Conservation (phyloP, 2,797 vertebrate genomes). For the Arnoldichthys spilopterus region DNA sequence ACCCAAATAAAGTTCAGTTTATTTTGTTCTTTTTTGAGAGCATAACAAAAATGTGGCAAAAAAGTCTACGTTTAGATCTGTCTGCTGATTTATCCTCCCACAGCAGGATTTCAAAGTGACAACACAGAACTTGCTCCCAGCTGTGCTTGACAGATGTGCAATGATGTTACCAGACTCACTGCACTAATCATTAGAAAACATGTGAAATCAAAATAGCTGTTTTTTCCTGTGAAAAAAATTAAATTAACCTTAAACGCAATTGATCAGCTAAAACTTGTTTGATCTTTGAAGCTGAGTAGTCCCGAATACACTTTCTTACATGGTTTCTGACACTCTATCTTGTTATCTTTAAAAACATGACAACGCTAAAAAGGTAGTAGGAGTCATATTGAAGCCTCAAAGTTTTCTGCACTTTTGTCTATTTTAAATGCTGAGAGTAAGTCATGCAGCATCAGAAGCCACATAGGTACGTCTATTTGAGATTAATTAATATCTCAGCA, state of each 20-base stretch:
- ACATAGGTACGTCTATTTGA: not conserved
- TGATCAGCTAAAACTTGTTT: not conserved
- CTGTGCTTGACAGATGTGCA: not conserved
- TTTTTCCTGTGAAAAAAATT: not conserved
- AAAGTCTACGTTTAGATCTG: too few species aligned
- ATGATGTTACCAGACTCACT: not conserved
- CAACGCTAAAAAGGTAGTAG: too few species aligned
- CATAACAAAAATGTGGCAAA: too few species aligned
- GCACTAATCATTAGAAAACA: not conserved
- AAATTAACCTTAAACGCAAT: not conserved
- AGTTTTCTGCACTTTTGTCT: not conserved
- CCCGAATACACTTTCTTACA: not conserved
- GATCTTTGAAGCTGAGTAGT: not conserved
- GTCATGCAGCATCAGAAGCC: not conserved
- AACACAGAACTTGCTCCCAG: not conserved
- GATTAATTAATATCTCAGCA: not conserved
- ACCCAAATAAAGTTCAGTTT: too few species aligned
- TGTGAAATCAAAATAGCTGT: not conserved
- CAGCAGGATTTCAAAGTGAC: conserved; percentile 7
- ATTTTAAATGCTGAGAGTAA: not conserved
- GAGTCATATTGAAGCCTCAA: not conserved
- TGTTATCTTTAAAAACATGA: not conserved
- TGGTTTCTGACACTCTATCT: not conserved
- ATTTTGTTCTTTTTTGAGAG: too few species aligned
- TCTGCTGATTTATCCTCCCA: too few species aligned